Base-by-base conservation (phyloP, 2,797 vertebrate species). In the Enteromius unitaeniatus region DNA sequence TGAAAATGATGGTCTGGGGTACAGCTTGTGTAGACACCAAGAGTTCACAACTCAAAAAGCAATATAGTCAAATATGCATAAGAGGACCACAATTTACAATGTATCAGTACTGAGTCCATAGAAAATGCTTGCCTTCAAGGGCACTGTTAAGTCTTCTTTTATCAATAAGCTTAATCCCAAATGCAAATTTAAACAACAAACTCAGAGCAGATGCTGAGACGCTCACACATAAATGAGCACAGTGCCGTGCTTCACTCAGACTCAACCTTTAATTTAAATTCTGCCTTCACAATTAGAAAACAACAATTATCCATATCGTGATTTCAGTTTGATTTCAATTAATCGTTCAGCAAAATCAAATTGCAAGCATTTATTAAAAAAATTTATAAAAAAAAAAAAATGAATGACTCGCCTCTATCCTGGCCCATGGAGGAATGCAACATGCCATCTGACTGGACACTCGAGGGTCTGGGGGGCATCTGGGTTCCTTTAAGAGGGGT, bases 401-500 rank as follows among this genome's bases (percentile, higher is more conserved):
- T 10, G 2, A 42, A 42, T 3, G 40, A 31, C 95, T 93, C 87
- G 96, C 98, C 98, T 96, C 97, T 94, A 79, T 99, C 98, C 93
- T 96, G 97, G 77, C 96, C 95, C 92, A 99, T 97, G 93, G 97
- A 95, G 91, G 98, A 95, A 93, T 99, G 98, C 92, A 99, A 95
- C 92, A 98, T 96, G 81, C 95, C 93, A 92, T 99, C 98, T 0
- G 98, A 98, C 88, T 99, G 98, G 88, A 97, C 98, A 47, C 98
- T 99, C 87, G 98, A 97, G 2, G 98, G 98, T 91, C 98, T 96
- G 73, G 98, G 97, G 58, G 98, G 98, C 96, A 99, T 99, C 95
- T 99, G 98, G 93, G 95, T 99, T 92, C 98, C 98, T 99, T 90
- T 5, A 47, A 1, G 40, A 47, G 42, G 11, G 5, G 26, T 13